A percentile compares a stretch with the other conserved stretches of the same genome.
Evolutionary conservation across 2,797 vertebrate genomes (phyloP).

Genomic region (Falco naumanni): DNA sequence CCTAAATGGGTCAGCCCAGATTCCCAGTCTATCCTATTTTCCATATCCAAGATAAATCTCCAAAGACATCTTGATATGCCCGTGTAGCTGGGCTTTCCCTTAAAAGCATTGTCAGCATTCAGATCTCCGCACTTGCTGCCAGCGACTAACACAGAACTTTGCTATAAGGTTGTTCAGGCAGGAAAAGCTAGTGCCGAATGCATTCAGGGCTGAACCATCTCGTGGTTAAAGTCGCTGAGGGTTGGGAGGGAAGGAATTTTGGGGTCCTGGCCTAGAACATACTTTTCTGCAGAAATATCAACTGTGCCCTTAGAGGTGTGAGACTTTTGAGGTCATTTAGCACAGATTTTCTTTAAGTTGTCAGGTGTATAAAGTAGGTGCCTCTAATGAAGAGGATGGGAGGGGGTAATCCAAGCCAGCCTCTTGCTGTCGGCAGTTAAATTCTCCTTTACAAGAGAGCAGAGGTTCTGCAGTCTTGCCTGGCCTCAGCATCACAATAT

Average conservation of each 20-base stretch:
- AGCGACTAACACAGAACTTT: not conserved
- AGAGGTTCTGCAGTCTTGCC: not conserved
- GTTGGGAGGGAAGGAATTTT: not conserved
- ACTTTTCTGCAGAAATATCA: not conserved
- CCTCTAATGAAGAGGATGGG: not conserved
- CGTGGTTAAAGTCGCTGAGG: not conserved
- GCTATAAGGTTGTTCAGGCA: not conserved
- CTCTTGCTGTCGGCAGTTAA: not conserved
- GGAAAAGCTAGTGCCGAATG: not conserved
- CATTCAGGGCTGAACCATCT: not conserved
- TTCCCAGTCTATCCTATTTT: constrained; percentile 24
- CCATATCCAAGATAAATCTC: constrained; percentile 8
- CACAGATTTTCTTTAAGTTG: not conserved
- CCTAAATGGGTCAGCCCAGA: constrained; percentile 13
- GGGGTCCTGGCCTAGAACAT: not conserved
- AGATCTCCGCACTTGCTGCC: not conserved
- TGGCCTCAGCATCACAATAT: accelerated
- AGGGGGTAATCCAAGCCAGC: not conserved
- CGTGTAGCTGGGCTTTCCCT: not conserved
- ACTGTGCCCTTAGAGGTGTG: not conserved
- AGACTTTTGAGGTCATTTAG: not conserved
- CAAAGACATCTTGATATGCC: not conserved
- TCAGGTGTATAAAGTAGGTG: not conserved
- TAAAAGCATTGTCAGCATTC: constrained; percentile 3
- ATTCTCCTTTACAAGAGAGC: not conserved